Evolutionary conservation across 1,140 invertebrate species (phyloP).

Genomic region (Acarapis woodi): DNA sequence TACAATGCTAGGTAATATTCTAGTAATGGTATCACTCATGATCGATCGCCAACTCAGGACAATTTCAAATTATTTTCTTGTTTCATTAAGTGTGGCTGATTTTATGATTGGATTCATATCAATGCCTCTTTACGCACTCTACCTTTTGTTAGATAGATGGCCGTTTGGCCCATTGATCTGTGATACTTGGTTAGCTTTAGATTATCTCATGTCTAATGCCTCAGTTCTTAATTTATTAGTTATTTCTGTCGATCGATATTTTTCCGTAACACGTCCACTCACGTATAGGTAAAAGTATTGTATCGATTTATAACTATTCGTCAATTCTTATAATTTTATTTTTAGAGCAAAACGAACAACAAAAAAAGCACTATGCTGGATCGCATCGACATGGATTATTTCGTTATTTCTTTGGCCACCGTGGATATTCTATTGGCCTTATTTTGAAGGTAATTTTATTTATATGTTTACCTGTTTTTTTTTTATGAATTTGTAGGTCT

Average conservation of each 20-base stretch:
- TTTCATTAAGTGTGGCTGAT: constrained; percentile 20
- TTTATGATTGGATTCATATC: constrained; percentile 17
- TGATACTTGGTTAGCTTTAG: constrained; percentile 20
- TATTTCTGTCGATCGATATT: constrained; percentile 24
- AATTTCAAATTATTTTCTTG: constrained; percentile 26
- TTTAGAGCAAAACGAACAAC: constrained; percentile 25
- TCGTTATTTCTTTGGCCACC: constrained; percentile 26
- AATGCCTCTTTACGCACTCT: constrained; percentile 15
- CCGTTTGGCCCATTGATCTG: constrained; percentile 18
- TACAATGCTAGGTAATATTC: constrained; percentile 22
- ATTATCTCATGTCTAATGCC: constrained; percentile 21
- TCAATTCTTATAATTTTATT: constrained; percentile 13
- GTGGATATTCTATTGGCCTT: constrained; percentile 25
- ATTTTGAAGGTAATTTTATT: constrained; percentile 20
- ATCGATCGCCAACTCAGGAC: constrained; percentile 26
- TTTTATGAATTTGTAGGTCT: too few species aligned
- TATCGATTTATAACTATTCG: not conserved
- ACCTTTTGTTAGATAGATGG: constrained; percentile 15
- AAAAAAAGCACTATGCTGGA: constrained; percentile 22
- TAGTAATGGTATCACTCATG: constrained; percentile 25
- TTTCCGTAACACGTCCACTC: constrained; percentile 9
- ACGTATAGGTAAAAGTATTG: not conserved
- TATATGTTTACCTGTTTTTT: too few species aligned
- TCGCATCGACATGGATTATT: constrained; percentile 18
- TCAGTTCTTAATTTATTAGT: constrained; percentile 20